Conservation (phyloP, 2,113 vertebrate genomes). For the Elephas maximus region DNA sequence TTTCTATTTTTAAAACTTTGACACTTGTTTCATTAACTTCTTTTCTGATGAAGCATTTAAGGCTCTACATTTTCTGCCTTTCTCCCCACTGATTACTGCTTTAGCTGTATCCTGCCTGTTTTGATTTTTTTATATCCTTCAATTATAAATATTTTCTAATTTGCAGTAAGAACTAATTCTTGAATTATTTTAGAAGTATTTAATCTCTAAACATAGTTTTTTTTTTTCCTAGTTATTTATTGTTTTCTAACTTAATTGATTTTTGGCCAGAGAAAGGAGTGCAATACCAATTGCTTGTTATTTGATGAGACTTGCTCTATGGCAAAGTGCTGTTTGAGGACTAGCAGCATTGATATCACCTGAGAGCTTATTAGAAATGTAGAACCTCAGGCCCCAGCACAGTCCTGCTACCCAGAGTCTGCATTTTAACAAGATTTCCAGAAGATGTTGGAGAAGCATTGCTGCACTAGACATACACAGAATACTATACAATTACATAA, state of each 20-base stretch:
- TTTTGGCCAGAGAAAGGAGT: background rate
- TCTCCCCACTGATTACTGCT: background rate
- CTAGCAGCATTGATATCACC: background rate
- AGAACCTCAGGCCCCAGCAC: background rate
- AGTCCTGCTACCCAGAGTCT: background rate
- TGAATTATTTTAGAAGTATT: constrained; percentile 11
- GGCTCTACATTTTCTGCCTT: background rate
- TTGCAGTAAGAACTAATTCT: background rate
- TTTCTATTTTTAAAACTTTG: background rate
- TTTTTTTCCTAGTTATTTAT: background rate
- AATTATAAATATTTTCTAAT: constrained; percentile 8
- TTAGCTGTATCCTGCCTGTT: background rate
- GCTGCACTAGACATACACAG: background rate
- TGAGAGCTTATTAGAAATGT: background rate
- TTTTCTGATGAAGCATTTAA: background rate
- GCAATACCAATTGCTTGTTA: background rate
- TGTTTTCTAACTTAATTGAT: background rate
- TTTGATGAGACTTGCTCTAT: background rate
- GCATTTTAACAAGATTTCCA: background rate
- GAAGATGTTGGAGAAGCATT: background rate
- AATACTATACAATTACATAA: background rate
- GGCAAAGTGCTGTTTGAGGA: background rate
- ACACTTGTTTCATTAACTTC: background rate
- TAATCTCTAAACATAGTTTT: background rate
- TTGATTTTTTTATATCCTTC: background rate